These are phyloP conservation scores for Eurytoma adleriae DNA, from an alignment of 2,888 invertebrate species.

Conservation along the genomic window DNA sequence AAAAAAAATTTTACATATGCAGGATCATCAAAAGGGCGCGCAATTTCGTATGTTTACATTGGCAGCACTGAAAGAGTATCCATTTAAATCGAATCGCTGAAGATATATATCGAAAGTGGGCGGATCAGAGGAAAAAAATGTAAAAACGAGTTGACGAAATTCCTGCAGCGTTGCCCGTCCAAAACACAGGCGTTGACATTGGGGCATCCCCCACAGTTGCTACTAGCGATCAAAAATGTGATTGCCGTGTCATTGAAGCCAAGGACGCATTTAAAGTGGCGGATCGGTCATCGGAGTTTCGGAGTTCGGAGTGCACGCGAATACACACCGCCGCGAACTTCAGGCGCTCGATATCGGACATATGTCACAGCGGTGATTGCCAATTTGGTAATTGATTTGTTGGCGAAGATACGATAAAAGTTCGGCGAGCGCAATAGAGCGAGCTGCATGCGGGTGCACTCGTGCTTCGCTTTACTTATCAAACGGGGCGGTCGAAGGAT, in stretches of 20 bases:
- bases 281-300: too few relatives aligned
- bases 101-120: constrained; percentile 37
- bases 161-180: neutral
- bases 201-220: neutral
- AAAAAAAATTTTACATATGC: too few relatives aligned
- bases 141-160: constrained; percentile 36
- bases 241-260: neutral
- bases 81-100: constrained; percentile 41
- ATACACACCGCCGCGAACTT: constrained; percentile 58
- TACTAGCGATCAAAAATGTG: neutral
- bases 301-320: too few relatives aligned
- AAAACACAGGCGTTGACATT: neutral
- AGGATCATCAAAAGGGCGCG: neutral
- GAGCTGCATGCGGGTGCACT: neutral
- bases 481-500: constrained; percentile 1
- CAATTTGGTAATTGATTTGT: constrained; percentile 55
- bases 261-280: neutral
- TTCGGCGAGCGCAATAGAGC: neutral
- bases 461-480: constrained; percentile 31
- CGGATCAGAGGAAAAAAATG: constrained; percentile 25
- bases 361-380: constrained; percentile 64
- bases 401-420: neutral
- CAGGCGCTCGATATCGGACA: constrained; percentile 61
- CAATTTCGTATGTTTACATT: neutral
- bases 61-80: neutral